Evolutionary conservation across 2,888 invertebrate genomes (phyloP).

Genomic region (Phengaris arion): DNA sequence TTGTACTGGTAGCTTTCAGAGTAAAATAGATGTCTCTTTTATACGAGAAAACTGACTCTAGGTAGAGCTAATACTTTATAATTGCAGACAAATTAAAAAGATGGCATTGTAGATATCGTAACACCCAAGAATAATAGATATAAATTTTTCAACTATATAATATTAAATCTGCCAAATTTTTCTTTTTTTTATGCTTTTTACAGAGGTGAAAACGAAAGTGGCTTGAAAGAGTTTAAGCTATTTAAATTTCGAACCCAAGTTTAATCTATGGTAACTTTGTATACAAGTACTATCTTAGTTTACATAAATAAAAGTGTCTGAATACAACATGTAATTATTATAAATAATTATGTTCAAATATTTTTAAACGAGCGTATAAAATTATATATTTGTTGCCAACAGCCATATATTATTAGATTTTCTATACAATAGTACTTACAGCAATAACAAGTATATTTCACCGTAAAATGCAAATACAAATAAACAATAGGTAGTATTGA

Average conservation of each 20-base stretch:
- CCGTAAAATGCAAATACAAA: constrained; percentile 23
- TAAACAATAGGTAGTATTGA: constrained; percentile 9
- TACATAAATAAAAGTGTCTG: too few species aligned
- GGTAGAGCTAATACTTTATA: background rate
- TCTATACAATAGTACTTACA: background rate
- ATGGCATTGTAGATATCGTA: background rate
- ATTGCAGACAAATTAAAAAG: background rate
- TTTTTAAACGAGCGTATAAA: background rate
- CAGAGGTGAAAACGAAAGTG: too few species aligned
- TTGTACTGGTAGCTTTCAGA: background rate
- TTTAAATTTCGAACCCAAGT: too few species aligned
- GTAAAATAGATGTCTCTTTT: background rate
- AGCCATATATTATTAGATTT: background rate
- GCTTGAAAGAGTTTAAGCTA: too few species aligned
- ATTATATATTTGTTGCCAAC: background rate
- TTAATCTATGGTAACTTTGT: too few species aligned
- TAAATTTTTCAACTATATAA: too few species aligned
- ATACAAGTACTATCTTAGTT: too few species aligned
- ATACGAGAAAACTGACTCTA: background rate
- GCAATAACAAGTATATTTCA: constrained; percentile 1
- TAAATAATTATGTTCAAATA: background rate
- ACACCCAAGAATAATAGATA: too few species aligned
- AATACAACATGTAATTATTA: background rate
- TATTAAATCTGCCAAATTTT: too few species aligned
- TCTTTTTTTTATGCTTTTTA: too few species aligned